Evolutionary conservation across 2,113 vertebrate genomes (phyloP).

Genomic region (Panurus biarmicus): DNA sequence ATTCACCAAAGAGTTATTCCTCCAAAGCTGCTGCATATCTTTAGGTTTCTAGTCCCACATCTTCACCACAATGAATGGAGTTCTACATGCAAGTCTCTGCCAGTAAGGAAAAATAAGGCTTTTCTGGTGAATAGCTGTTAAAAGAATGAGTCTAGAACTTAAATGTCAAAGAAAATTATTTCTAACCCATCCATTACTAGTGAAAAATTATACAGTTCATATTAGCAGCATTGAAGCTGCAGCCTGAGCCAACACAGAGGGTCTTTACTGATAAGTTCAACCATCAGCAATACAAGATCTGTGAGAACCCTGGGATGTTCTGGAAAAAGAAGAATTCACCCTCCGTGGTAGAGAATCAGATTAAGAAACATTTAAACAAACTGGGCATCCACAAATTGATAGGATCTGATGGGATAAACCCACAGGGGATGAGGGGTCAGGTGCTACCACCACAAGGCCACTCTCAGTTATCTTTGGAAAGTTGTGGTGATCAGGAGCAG

Average conservation of each 20-base stretch:
- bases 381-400: not conserved
- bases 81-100: not conserved
- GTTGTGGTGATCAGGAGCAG: not conserved
- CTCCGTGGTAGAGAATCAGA: rapidly evolving
- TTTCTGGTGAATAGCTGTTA: not conserved
- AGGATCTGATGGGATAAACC: not conserved
- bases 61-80: not conserved
- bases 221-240: not conserved
- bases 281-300: not conserved
- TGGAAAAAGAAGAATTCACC: not conserved
- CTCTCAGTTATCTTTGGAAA: not conserved
- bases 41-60: not conserved
- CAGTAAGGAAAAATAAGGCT: not conserved
- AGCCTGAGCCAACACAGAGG: not conserved
- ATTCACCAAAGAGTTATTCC: not conserved
- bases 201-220: not conserved
- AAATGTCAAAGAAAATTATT: not conserved
- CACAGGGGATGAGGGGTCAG: not conserved
- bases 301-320: not conserved
- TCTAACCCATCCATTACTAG: not conserved
- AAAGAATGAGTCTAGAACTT: not conserved
- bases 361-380: not conserved
- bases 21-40: not conserved
- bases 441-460: not conserved
- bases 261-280: not conserved